Evolutionary conservation across 2,888 invertebrate genomes (phyloP), one percentile per base, ranked within the genome.

Genomic region (Lithophane ornitopus): DNA sequence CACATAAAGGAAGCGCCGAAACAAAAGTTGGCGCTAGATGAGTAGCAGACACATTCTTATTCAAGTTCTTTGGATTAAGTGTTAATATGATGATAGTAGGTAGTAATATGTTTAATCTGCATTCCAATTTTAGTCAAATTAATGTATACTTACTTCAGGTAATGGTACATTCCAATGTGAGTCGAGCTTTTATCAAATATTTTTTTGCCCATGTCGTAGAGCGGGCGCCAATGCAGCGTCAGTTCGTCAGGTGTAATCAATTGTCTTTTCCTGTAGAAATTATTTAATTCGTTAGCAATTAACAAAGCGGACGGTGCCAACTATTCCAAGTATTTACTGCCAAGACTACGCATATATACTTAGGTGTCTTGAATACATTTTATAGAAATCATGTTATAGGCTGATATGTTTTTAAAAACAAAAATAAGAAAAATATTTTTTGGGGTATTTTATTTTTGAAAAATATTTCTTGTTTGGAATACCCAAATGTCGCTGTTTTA

Each of bases 181-280:
- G 97, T 95, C 74, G 97, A 92, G 86, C 94, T 97, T 81, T 96
- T 97, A 84, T 97, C 97, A 87, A 97, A 97, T 80, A 98, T 95
- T 86, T 97, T 96, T 85, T 96, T 94, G 74, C 97, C 97, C 62
- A 98, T 92, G 12, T 98, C 97, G 91, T 98, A 98, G 14, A 99
- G 95, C 19, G 99, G 99, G 86, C 97, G 97, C 99, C 99, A 99
- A 70, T 98, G 98, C 80, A 99, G 95, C 78, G 97, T 97, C 75
- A 99, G 92, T 81, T 99, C 99, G 78, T 98, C 97, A 54, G 98
- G 98, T 6, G 98, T 97, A 84, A 99, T 93, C 82, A 98, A 95
- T 89, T 98, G 97, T 86, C 97, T 97, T 95, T 98, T 99, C 89
- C 99, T 98, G 91, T 78, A 93, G 93, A 81, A 77, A 85, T 70